Conservation (phyloP, 2,888 invertebrate species). For the Plagodis dolabraria region DNA sequence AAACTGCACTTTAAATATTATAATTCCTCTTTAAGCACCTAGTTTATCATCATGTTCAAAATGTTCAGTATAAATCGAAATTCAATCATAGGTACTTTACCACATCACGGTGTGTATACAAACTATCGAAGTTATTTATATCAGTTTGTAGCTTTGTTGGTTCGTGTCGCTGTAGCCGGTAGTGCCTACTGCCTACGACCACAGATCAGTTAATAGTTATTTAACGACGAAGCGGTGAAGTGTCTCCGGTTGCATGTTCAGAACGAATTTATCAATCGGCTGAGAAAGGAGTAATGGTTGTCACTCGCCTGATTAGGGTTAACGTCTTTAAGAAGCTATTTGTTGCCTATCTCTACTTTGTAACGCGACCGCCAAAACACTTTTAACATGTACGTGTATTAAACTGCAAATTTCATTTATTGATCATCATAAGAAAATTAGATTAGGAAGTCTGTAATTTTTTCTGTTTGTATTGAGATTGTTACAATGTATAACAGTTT, state of each 20-base stretch:
- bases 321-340: slow-evolving; percentile 24
- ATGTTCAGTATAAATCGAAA: background rate
- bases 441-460: too few relatives aligned
- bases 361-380: background rate
- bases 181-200: slow-evolving; percentile 22
- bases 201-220: too few relatives aligned
- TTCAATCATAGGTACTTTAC: background rate
- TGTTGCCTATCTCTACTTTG: slow-evolving; percentile 6
- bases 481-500: too few relatives aligned
- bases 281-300: slow-evolving; percentile 70
- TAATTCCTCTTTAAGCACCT: too few relatives aligned
- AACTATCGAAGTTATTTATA: slow-evolving; percentile 4
- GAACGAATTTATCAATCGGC: slow-evolving; percentile 78
- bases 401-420: too few relatives aligned
- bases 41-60: too few relatives aligned
- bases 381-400: too few relatives aligned
- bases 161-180: slow-evolving; percentile 22
- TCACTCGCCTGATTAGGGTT: slow-evolving; percentile 42
- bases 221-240: slow-evolving; percentile 57
- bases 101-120: background rate
- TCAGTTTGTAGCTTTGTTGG: slow-evolving; percentile 11
- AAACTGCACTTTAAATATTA: too few relatives aligned
- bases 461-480: too few relatives aligned
- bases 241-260: slow-evolving; percentile 82
- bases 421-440: too few relatives aligned